Evolutionary conservation across 2,797 vertebrate species (phyloP).

Genomic region (Onychomys arenicola): DNA sequence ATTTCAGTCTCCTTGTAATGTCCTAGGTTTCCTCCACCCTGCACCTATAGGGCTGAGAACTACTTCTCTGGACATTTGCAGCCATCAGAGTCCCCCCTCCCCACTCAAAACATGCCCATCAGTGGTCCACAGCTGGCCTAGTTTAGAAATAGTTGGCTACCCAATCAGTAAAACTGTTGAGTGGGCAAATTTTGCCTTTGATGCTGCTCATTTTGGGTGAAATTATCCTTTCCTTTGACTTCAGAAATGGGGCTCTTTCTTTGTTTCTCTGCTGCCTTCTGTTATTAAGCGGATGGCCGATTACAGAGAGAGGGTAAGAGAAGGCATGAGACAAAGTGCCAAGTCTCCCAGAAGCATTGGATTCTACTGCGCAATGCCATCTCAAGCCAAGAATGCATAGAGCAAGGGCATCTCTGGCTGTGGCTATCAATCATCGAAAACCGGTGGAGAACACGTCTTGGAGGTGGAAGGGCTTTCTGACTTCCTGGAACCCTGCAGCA

Average conservation of each 20-base stretch:
- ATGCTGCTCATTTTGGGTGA: neutral
- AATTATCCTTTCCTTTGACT: constrained; percentile 10
- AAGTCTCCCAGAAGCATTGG: neutral
- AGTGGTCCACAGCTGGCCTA: neutral
- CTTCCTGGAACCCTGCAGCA: neutral
- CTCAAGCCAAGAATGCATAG: constrained; percentile 31
- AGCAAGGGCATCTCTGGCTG: neutral
- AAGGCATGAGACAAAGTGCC: neutral
- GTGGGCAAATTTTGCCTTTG: neutral
- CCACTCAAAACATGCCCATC: no score
- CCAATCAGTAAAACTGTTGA: neutral
- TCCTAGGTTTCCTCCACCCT: neutral
- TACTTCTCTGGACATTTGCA: neutral
- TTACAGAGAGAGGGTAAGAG: neutral
- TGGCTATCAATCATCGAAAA: constrained; percentile 16
- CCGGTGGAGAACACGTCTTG: neutral
- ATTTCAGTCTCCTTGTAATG: neutral
- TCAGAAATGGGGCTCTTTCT: neutral
- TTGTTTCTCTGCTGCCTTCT: neutral
- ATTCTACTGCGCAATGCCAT: neutral
- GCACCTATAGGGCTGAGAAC: neutral
- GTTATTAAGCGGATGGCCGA: neutral
- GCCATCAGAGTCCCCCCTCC: neutral
- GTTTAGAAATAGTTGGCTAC: neutral
- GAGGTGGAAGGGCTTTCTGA: neutral